Evolutionary conservation across 2,113 vertebrate species (phyloP).

Genomic region (Paracanthobrama guichenoti): DNA sequence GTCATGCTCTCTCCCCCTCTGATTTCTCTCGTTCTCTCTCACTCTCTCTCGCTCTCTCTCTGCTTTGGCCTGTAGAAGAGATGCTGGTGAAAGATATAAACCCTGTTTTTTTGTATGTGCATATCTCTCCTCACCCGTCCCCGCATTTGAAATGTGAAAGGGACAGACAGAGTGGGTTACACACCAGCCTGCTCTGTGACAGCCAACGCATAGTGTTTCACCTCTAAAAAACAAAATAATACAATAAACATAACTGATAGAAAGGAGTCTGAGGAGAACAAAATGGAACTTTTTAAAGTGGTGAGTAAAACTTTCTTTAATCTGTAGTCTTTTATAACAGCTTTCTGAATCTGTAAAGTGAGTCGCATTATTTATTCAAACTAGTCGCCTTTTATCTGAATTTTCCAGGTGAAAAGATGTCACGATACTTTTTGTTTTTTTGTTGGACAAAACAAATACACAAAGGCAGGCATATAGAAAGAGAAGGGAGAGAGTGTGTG

Average conservation of each 20-base stretch:
- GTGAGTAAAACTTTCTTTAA: conserved; percentile 69
- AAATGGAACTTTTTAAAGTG: conserved; percentile 77
- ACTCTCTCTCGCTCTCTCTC: conserved; percentile 23
- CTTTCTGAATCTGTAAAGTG: conserved; percentile 50
- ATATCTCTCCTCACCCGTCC: conserved; percentile 42
- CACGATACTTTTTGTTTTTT: neutral
- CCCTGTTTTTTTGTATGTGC: conserved; percentile 43
- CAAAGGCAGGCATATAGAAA: neutral
- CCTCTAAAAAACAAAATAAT: conserved; percentile 62
- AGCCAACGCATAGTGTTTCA: conserved; percentile 77
- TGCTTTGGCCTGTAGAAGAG: conserved; percentile 30
- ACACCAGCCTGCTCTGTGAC: conserved; percentile 73
- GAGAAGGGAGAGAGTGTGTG: neutral
- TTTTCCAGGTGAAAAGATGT: conserved; percentile 9
- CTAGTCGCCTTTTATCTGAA: neutral
- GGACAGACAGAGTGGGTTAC: conserved; percentile 9
- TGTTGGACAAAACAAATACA: conserved; percentile 6
- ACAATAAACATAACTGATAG: conserved; percentile 56
- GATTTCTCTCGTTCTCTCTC: conserved; percentile 35
- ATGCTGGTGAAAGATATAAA: conserved; percentile 55
- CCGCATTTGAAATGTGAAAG: conserved; percentile 50
- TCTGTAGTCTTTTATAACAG: conserved; percentile 67
- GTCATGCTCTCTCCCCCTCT: conserved; percentile 48
- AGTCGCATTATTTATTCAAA: conserved; percentile 29
- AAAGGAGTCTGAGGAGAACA: conserved; percentile 69